Conservation (phyloP, 2,113 vertebrate species). For the Rhizomys pruinosus region DNA sequence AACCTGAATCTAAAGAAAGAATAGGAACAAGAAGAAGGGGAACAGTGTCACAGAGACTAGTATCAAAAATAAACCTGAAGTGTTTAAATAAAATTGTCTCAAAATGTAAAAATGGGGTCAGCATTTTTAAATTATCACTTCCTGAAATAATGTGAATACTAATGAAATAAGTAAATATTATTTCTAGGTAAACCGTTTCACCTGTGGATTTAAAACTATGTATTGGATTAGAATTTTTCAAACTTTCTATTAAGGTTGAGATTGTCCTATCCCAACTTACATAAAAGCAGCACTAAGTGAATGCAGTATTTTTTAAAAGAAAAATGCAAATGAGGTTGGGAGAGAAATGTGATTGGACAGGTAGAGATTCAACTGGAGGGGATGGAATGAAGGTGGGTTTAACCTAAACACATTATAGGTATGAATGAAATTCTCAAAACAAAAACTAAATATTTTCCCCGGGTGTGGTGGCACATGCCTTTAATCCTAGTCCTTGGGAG, state of each 20-base stretch:
- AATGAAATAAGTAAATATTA: not conserved
- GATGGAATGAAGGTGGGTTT: too few species aligned
- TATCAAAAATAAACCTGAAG: not conserved
- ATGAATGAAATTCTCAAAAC: not conserved
- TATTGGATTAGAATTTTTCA: not conserved
- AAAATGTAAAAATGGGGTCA: not conserved
- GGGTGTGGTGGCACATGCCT: too few species aligned
- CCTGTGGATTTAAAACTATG: not conserved
- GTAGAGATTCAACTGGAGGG: too few species aligned
- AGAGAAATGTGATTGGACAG: not conserved
- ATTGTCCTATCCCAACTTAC: not conserved
- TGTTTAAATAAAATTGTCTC: conserved; percentile 23
- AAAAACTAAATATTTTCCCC: not conserved
- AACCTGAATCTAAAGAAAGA: conserved; percentile 48
- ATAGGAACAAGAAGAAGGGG: not conserved
- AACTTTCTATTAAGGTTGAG: not conserved
- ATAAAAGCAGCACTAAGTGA: not conserved
- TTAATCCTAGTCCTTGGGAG: too few species aligned
- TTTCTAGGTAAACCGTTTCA: not conserved
- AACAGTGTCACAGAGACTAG: not conserved
- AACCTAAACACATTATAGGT: not conserved
- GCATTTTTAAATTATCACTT: not conserved
- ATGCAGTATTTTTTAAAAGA: not conserved
- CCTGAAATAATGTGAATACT: not conserved
- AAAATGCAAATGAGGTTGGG: not conserved